Percentiles rank a stretch among this genome's conserved stretches.
Evolutionary conservation across 2,113 vertebrate species (phyloP).

Genomic region (Corythornis vintsioides): DNA sequence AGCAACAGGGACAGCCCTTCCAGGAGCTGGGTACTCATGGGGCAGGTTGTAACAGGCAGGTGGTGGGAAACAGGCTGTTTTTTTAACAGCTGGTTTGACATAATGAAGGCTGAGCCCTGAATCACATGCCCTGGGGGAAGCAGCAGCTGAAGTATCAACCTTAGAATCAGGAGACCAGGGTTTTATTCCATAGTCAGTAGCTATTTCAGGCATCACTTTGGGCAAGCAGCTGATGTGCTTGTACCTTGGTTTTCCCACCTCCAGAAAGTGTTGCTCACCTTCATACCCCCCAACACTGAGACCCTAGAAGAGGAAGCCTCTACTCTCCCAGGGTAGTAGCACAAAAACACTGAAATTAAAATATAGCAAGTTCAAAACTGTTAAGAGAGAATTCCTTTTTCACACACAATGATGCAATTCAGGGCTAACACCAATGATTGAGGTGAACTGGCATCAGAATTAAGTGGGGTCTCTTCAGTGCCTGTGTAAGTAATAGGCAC

Average conservation of each 20-base stretch:
- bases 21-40: neutral
- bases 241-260: neutral
- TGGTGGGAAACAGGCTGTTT: neutral
- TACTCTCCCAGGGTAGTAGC: neutral
- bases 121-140: neutral
- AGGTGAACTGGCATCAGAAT: slow-evolving; percentile 34
- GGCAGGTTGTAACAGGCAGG: neutral
- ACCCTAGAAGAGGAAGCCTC: neutral
- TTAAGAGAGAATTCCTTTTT: slow-evolving; percentile 37
- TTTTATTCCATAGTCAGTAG: neutral
- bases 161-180: neutral
- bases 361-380: slow-evolving; percentile 42
- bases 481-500: neutral
- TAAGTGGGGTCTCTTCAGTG: neutral
- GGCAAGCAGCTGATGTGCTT: neutral
- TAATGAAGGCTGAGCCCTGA: neutral
- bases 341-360: slow-evolving; percentile 17
- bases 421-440: slow-evolving; percentile 19
- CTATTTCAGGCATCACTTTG: neutral
- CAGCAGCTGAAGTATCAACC: neutral
- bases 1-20: neutral
- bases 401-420: neutral
- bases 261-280: neutral
- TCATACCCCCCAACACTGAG: neutral
- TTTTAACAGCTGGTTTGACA: slow-evolving; percentile 1